phyloP scores from a whole-genome alignment of 2,797 vertebrate genomes.

The Potorous gilbertii region DNA sequence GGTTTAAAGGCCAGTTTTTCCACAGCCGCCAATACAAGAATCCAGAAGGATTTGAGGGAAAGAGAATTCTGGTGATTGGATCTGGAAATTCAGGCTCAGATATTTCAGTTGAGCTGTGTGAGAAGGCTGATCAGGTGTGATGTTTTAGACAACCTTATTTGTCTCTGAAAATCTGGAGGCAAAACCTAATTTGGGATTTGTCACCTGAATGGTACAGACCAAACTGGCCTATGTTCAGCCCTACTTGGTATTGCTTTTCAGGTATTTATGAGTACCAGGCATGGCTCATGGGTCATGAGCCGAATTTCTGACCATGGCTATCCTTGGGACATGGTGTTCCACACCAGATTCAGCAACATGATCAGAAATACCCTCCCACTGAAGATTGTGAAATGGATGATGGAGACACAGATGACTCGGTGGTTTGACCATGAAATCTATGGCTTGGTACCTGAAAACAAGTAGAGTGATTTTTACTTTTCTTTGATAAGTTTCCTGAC shows the following conservation, averaged over 20 bases:
- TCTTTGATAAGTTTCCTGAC: neutral
- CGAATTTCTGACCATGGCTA: conserved; percentile 84
- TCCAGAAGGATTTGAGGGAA: conserved; percentile 82
- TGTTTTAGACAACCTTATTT: neutral
- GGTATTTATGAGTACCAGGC: conserved; percentile 90
- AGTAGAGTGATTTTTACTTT: conserved; percentile 78
- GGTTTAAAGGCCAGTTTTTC: conserved; percentile 84
- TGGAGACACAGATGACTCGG: conserved; percentile 82
- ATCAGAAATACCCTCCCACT: conserved; percentile 80
- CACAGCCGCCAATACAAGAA: conserved; percentile 90
- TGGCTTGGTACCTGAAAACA: conserved; percentile 87
- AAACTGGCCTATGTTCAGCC: neutral
- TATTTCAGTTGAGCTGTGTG: conserved; percentile 87
- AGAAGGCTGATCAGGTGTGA: conserved; percentile 86
- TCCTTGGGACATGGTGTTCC: conserved; percentile 84
- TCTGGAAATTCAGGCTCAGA: conserved; percentile 89
- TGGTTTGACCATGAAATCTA: conserved; percentile 88
- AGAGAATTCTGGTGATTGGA: conserved; percentile 88
- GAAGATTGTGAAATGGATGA: conserved; percentile 81
- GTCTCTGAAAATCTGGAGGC: neutral
- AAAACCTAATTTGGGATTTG: too few species aligned
- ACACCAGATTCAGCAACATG: conserved; percentile 79
- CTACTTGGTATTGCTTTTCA: conserved; percentile 66
- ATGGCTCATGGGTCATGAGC: conserved; percentile 88
- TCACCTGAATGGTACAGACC: neutral